Base-by-base conservation (phyloP, 2,888 invertebrate genomes). In the Andrena dorsata region DNA sequence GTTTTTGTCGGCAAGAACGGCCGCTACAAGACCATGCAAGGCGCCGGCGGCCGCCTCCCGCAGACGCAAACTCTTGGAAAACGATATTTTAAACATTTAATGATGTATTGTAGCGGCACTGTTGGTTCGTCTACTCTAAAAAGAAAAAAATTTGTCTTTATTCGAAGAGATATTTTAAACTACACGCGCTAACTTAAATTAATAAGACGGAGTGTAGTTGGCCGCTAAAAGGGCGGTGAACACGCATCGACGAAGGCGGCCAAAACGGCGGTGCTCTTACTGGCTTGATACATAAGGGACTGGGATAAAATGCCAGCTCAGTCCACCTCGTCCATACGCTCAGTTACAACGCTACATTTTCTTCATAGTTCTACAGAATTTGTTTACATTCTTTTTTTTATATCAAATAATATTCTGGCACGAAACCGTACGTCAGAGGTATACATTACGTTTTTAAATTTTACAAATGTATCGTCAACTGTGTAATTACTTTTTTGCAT, bases 201-300 rank as follows among this genome's bases (percentile, higher is more conserved):
- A 70, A 73, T 23, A 28, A 63, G 35, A 16, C 23, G 26, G 49
- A 13, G 13, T 13, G 6, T 20, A 6, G 30, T 69, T 20, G 75
- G 75, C 80, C 80, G 80, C 51, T 35, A 20, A 28, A 23, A 66
- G 76, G 79, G 23, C 72, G 76, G 64, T 53, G 51, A 51, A 73
- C 76, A 49, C 32, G 32, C 64, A 71, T 8, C 88, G 70, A 28
- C 68, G 41, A 56, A 85, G 84, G 83, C 82, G 75, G 76, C 65
- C 53, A 69, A 53, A 74, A 69, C 86, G 81, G 82, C 86, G 85
- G 70, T 74, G 74, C 71, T 13, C 13, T 41, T 78, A 85, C 86
- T 83, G 88, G 83, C 75, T 76, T 75, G 71, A 66, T 90, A 91
- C 90, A 91, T 90, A 91, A 90, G 87, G 88, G 85, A 79, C 82